phyloP scores from a whole-genome alignment of 2,113 vertebrate genomes.

The Tetrao urogallus region DNA sequence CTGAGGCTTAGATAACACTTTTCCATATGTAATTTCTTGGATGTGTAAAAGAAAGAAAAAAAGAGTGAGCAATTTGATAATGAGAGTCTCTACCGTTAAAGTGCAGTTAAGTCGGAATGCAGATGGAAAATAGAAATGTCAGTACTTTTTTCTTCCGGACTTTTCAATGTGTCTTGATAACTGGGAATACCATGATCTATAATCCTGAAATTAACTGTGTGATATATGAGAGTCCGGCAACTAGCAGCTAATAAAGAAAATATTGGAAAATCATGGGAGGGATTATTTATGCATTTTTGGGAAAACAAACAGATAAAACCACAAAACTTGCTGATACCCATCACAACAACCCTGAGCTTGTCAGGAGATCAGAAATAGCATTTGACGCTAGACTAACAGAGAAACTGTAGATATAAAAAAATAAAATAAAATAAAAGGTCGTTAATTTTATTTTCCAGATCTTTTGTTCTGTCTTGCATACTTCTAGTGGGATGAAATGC shows the following conservation, averaged over 20 bases:
- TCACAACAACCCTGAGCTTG: background rate
- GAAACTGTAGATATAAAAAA: background rate
- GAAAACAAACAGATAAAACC: background rate
- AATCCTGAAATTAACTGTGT: background rate
- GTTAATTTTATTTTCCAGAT: background rate
- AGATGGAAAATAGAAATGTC: background rate
- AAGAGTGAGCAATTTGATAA: background rate
- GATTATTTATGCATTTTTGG: background rate
- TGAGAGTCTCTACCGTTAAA: background rate
- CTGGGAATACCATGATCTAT: background rate
- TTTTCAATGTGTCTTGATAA: background rate
- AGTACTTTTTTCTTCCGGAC: background rate
- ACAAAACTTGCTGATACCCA: background rate
- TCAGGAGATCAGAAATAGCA: background rate
- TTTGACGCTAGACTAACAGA: background rate
- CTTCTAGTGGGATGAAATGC: background rate
- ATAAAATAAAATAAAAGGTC: background rate
- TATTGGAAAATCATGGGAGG: background rate
- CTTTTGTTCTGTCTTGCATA: background rate
- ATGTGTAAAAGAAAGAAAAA: background rate
- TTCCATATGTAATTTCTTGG: background rate
- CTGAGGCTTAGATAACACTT: background rate
- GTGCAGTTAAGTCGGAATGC: background rate
- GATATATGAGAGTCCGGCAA: background rate
- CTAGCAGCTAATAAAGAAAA: background rate